phyloP scores from a whole-genome alignment of 2,888 invertebrate genomes.

The Ctenicera cuprea region DNA sequence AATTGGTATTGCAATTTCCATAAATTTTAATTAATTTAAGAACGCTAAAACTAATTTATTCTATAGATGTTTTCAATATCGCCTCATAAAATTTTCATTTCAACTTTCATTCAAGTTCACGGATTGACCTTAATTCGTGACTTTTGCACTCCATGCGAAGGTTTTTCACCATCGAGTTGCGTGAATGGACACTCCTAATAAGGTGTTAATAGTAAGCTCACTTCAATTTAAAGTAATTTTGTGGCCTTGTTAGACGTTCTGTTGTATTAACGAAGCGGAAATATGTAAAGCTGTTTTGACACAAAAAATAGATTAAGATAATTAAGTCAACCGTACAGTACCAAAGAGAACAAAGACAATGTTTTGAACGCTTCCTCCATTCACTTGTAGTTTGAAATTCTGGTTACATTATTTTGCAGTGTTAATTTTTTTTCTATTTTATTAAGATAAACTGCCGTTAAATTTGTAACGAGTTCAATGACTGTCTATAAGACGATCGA shows the following conservation, averaged over 20 bases:
- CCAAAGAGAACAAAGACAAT: neutral
- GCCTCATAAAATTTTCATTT: slow-evolving; percentile 25
- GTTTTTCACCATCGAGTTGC: neutral
- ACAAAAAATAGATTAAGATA: slow-evolving; percentile 8
- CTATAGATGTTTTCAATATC: neutral
- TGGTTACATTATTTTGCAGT: neutral
- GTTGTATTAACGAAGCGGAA: slow-evolving; percentile 10
- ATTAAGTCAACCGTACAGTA: slow-evolving; percentile 3
- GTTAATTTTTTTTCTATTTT: neutral
- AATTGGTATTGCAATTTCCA: too few species aligned
- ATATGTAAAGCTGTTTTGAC: neutral
- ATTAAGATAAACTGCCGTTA: neutral
- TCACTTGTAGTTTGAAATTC: neutral
- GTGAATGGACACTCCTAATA: slow-evolving; percentile 18
- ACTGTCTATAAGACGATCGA: neutral
- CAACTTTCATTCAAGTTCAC: slow-evolving; percentile 35
- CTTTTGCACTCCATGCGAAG: slow-evolving; percentile 19
- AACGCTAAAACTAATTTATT: too few species aligned
- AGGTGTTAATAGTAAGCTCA: neutral
- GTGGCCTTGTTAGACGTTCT: neutral
- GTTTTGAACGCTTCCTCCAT: slow-evolving; percentile 16
- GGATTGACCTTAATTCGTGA: slow-evolving; percentile 31
- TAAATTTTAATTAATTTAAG: too few species aligned
- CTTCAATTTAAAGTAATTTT: neutral
- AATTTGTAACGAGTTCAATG: neutral